Conservation (phyloP, 2,797 vertebrate species). For the Esox lucius region DNA sequence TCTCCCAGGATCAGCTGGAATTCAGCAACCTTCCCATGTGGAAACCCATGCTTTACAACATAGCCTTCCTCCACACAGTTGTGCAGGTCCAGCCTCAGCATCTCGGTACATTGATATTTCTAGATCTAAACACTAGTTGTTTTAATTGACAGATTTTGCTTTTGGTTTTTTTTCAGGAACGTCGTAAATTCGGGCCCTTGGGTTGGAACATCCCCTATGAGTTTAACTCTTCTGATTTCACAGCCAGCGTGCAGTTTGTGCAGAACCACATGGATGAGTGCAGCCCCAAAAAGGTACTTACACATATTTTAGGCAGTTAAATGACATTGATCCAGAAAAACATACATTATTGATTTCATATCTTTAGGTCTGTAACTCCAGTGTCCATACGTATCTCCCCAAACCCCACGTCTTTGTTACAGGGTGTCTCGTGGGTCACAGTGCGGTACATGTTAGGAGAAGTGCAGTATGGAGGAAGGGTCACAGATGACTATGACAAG, state of each 20-base stretch:
- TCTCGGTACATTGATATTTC: background rate
- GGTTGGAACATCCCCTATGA: slow-evolving; percentile 87
- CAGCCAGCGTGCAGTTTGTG: slow-evolving; percentile 82
- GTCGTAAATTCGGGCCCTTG: slow-evolving; percentile 80
- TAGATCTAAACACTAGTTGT: background rate
- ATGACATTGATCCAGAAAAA: too few species aligned
- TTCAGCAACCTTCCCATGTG: slow-evolving; percentile 77
- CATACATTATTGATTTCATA: too few species aligned
- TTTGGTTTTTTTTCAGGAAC: slow-evolving; percentile 70
- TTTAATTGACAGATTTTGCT: background rate
- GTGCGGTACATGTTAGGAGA: slow-evolving; percentile 79
- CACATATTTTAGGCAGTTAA: background rate
- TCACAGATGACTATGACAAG: slow-evolving; percentile 83
- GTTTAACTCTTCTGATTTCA: slow-evolving; percentile 82
- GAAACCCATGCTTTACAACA: slow-evolving; percentile 83
- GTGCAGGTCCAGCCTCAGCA: slow-evolving; percentile 60
- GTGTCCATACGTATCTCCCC: slow-evolving; percentile 2
- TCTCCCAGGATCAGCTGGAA: slow-evolving; percentile 80
- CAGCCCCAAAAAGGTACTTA: slow-evolving; percentile 57
- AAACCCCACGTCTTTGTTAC: background rate
- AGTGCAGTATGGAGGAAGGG: slow-evolving; percentile 80
- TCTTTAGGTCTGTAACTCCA: slow-evolving; percentile 22
- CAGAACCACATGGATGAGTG: slow-evolving; percentile 79
- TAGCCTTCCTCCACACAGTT: slow-evolving; percentile 83
- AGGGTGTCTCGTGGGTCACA: slow-evolving; percentile 83